Evolutionary conservation across 2,797 vertebrate genomes (phyloP).

Genomic region (Urophycis tenuis): DNA sequence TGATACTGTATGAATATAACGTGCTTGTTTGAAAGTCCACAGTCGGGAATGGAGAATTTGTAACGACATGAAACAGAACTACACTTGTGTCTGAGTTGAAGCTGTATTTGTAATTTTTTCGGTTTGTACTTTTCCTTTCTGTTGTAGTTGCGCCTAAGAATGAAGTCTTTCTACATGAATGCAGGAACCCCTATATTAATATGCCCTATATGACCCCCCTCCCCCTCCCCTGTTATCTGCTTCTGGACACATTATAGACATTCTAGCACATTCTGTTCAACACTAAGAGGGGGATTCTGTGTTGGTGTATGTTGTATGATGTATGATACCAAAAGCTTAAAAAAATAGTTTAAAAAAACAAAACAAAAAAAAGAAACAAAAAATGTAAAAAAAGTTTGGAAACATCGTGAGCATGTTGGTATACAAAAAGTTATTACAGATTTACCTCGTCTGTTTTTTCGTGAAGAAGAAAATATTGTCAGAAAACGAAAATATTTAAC

Average conservation of each 20-base stretch:
- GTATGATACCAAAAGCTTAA: slow-evolving; percentile 18
- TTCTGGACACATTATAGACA: slow-evolving; percentile 27
- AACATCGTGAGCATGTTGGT: slow-evolving; percentile 75
- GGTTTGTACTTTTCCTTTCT: slow-evolving; percentile 25
- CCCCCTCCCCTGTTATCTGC: slow-evolving; percentile 28
- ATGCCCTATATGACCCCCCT: slow-evolving; percentile 45
- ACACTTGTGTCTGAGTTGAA: slow-evolving; percentile 27
- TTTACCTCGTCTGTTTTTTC: slow-evolving; percentile 66
- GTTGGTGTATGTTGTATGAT: slow-evolving; percentile 62
- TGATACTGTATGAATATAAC: neutral
- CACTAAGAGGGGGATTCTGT: slow-evolving; percentile 45
- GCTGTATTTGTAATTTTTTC: slow-evolving; percentile 28
- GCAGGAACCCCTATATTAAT: slow-evolving; percentile 32
- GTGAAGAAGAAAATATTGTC: slow-evolving; percentile 40
- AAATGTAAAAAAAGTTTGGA: slow-evolving; percentile 55
- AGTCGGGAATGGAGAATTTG: slow-evolving; percentile 34
- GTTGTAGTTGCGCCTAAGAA: slow-evolving; percentile 28
- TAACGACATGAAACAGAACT: slow-evolving; percentile 25
- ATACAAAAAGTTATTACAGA: slow-evolving; percentile 66
- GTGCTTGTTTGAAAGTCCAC: slow-evolving; percentile 2
- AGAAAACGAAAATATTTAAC: slow-evolving; percentile 58
- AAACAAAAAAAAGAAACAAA: slow-evolving; percentile 27
- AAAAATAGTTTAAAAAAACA: slow-evolving; percentile 11
- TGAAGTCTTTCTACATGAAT: slow-evolving; percentile 37
- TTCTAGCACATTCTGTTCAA: slow-evolving; percentile 43